Percentiles rank a stretch among this genome's conserved stretches.
Conservation (phyloP, 2,888 invertebrate species). For the Thymelicus acteon region DNA sequence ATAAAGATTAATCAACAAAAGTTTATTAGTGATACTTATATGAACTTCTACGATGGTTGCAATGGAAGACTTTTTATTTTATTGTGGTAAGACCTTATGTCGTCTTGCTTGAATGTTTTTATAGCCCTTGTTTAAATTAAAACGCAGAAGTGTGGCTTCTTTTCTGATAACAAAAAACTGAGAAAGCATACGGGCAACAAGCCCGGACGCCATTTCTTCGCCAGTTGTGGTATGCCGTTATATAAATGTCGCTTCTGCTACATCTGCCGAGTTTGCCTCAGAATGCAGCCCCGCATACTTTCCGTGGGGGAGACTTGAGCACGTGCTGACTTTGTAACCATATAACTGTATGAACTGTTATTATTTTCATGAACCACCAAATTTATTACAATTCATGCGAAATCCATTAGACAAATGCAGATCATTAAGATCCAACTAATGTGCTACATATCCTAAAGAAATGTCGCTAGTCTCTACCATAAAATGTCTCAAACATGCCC, state of each 20-base stretch:
- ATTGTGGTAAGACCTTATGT: neutral
- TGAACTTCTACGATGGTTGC: neutral
- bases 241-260: constrained; percentile 51
- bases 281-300: constrained; percentile 54
- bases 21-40: neutral
- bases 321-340: constrained; percentile 53
- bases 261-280: constrained; percentile 56
- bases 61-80: neutral
- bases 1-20: too few species aligned
- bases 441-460: neutral
- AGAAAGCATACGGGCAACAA: constrained; percentile 45
- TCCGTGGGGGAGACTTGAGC: constrained; percentile 47
- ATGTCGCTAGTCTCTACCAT: neutral
- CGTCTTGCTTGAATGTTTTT: neutral
- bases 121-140: neutral
- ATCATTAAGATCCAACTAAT: too few species aligned
- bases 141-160: constrained; percentile 31
- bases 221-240: constrained; percentile 56
- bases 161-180: constrained; percentile 42
- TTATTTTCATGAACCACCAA: constrained; percentile 13
- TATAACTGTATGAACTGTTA: constrained; percentile 40
- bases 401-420: too few species aligned
- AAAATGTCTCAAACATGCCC: constrained; percentile 18
- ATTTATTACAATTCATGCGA: neutral
- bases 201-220: constrained; percentile 46